Evolutionary conservation across 2,113 vertebrate species (phyloP).

Genomic region (Rhizomys pruinosus): DNA sequence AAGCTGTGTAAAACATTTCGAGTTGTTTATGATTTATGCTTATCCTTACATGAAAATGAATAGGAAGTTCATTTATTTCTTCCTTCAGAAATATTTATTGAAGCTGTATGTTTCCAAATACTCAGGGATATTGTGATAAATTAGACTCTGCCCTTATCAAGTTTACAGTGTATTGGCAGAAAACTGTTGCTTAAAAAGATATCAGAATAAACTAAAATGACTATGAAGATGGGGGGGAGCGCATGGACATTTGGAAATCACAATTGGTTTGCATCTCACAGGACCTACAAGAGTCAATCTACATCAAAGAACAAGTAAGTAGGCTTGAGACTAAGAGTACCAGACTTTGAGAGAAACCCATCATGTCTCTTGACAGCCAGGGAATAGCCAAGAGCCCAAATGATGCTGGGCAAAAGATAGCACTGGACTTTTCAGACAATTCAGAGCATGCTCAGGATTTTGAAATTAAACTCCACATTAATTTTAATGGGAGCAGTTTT

Average conservation of each 20-base stretch:
- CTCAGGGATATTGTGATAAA: background rate
- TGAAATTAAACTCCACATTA: background rate
- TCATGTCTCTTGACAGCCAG: background rate
- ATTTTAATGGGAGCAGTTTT: background rate
- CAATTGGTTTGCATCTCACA: background rate
- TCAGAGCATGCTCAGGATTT: background rate
- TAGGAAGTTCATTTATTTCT: background rate
- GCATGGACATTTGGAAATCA: background rate
- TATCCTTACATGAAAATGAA: background rate
- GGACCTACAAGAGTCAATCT: background rate
- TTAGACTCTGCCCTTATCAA: background rate
- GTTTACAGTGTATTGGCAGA: background rate
- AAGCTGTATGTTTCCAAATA: background rate
- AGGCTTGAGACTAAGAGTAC: background rate
- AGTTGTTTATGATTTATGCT: conserved; percentile 1
- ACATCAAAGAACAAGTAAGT: background rate
- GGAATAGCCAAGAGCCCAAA: background rate
- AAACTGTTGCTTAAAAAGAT: background rate
- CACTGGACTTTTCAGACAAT: too few species aligned
- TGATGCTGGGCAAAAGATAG: background rate
- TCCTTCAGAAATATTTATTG: background rate
- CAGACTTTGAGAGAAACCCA: background rate
- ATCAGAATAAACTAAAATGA: background rate
- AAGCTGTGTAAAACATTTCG: background rate
- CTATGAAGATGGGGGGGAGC: background rate